These are phyloP conservation scores for Pantherophis vulpinus DNA, from an alignment of 2,797 vertebrate species.

Conservation along the genomic window DNA sequence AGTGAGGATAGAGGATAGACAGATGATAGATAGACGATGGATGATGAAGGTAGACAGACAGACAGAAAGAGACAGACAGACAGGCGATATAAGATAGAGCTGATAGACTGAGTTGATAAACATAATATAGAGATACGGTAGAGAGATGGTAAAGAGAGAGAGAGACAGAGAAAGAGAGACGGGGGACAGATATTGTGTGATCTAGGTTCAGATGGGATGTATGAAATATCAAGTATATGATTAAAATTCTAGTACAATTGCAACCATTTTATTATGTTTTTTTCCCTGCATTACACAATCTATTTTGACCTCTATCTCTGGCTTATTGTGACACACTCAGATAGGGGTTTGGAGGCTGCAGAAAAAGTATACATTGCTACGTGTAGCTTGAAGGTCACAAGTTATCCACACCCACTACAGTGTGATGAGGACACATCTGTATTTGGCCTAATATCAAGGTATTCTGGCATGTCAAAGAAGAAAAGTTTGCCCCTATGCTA, in stretches of 20 bases:
- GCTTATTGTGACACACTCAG: neutral
- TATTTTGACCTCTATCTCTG: neutral
- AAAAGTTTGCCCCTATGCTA: neutral
- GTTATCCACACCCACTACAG: neutral
- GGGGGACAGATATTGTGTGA: neutral
- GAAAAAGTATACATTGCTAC: neutral
- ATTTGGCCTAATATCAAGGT: neutral
- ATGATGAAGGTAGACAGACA: no score
- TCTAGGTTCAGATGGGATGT: neutral
- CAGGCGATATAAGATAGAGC: no score
- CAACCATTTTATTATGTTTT: neutral
- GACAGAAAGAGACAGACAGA: no score
- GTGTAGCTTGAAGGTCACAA: neutral
- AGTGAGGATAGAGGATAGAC: no score
- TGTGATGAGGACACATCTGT: neutral
- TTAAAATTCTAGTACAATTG: neutral
- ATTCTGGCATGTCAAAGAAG: neutral
- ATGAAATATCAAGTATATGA: neutral
- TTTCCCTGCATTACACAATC: neutral
- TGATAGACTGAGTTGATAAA: no score
- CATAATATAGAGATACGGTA: no score
- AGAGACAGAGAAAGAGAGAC: no score
- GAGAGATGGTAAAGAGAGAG: no score
- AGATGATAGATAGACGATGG: no score
- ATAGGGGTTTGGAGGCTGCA: neutral